These are phyloP conservation scores for Nothoprocta pentlandii DNA, from an alignment of 2,113 vertebrate genomes.

Conservation along the genomic window DNA sequence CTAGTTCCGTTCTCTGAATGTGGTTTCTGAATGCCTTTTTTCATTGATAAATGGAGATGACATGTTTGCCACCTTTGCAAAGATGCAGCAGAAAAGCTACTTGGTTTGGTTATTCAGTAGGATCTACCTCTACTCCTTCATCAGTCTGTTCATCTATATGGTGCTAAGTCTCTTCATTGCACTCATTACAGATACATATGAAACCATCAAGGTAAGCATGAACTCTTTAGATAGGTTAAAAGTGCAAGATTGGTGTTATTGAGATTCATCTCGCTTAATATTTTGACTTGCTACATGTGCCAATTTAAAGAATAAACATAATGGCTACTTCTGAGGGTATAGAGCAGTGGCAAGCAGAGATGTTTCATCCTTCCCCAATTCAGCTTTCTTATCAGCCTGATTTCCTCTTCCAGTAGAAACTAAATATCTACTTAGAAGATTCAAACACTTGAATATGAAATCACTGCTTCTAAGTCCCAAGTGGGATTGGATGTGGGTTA, in stretches of 20 bases:
- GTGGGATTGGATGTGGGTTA: background rate
- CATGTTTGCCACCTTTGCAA: constrained; percentile 92
- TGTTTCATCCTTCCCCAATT: background rate
- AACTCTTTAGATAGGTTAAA: background rate
- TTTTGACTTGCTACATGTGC: background rate
- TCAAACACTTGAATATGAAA: too few species aligned
- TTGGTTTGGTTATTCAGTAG: constrained; percentile 95
- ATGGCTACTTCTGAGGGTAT: background rate
- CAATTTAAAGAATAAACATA: background rate
- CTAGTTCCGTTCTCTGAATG: constrained; percentile 92
- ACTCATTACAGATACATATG: constrained; percentile 93
- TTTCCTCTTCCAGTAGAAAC: background rate
- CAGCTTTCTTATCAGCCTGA: background rate
- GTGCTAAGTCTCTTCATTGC: constrained; percentile 96
- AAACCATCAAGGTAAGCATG: constrained; percentile 91
- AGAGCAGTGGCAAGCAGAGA: background rate
- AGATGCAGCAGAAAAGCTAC: constrained; percentile 88
- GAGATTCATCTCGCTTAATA: background rate
- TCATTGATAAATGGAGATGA: constrained; percentile 95
- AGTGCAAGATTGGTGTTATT: background rate
- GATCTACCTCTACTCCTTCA: constrained; percentile 94
- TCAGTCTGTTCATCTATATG: constrained; percentile 95
- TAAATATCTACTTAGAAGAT: background rate
- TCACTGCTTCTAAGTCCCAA: background rate
- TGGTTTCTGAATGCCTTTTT: constrained; percentile 92